Percentiles rank a stretch among this genome's conserved stretches.
phyloP scores from a whole-genome alignment of 2,888 invertebrate species.

The Heliconius sara region DNA sequence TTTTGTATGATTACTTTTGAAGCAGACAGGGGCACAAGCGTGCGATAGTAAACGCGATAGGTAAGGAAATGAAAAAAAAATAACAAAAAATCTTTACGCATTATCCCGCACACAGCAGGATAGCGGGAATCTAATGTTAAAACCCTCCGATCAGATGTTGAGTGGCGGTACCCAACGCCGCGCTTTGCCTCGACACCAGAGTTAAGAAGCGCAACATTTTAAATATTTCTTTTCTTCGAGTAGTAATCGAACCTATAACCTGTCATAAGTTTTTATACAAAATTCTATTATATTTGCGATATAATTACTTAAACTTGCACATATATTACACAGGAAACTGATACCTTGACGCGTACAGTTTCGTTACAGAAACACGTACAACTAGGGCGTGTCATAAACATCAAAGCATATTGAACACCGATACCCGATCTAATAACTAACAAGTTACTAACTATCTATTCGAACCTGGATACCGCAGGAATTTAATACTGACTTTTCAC shows the following conservation, averaged over 20 bases:
- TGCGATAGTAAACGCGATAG: too few species aligned
- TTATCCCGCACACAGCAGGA: too few species aligned
- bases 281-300: not conserved
- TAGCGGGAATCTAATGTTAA: too few species aligned
- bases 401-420: constrained; percentile 21
- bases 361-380: constrained; percentile 6
- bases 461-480: not conserved
- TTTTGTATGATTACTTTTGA: too few species aligned
- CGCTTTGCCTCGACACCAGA: not conserved
- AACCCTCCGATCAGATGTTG: not conserved
- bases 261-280: too few species aligned
- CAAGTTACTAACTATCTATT: constrained; percentile 20
- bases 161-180: not conserved
- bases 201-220: not conserved
- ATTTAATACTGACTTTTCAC: constrained; percentile 13
- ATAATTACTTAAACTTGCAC: not conserved
- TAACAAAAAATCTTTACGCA: too few species aligned
- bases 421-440: constrained; percentile 18
- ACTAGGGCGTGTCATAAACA: constrained; percentile 20
- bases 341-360: not conserved
- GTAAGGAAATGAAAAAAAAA: too few species aligned
- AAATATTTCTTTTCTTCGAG: too few species aligned
- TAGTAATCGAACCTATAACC: too few species aligned
- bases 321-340: not conserved
- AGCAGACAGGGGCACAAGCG: too few species aligned